Evolutionary conservation across 2,113 vertebrate genomes (phyloP).

Genomic region (Tylochromis polylepis): DNA sequence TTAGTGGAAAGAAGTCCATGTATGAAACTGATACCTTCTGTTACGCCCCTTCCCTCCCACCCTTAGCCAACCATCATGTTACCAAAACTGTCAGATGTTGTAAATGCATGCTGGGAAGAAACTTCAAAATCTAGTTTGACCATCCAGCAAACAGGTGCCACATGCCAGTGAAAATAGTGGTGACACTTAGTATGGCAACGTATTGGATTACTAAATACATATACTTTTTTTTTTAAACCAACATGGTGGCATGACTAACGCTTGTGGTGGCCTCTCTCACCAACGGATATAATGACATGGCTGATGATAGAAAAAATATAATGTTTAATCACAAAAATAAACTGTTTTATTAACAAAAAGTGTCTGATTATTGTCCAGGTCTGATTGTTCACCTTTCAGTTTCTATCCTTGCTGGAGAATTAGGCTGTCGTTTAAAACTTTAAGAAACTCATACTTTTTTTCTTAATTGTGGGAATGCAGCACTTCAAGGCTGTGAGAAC

Average conservation of each 20-base stretch:
- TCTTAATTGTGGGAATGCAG: conserved; percentile 49
- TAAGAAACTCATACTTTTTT: conserved; percentile 8
- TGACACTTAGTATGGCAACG: not conserved
- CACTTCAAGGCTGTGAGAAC: conserved; percentile 57
- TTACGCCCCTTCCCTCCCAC: not conserved
- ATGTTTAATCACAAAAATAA: not conserved
- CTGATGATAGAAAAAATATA: not conserved
- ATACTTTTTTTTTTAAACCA: not conserved
- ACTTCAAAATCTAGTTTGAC: not conserved
- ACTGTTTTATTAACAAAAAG: not conserved
- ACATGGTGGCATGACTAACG: fast-evolving
- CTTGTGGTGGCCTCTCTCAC: not conserved
- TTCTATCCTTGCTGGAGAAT: not conserved
- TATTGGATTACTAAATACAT: not conserved
- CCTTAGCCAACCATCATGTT: not conserved
- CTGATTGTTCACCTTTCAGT: not conserved
- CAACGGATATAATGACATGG: not conserved
- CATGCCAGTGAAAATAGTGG: not conserved
- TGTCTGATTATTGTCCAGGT: not conserved
- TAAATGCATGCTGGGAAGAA: not conserved
- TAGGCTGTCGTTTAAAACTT: conserved; percentile 19
- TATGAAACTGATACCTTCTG: not conserved
- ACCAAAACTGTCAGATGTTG: not conserved
- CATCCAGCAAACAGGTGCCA: not conserved
- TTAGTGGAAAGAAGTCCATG: not conserved